phyloP scores from a whole-genome alignment of 2,797 vertebrate species.

The Myotis daubentonii region DNA sequence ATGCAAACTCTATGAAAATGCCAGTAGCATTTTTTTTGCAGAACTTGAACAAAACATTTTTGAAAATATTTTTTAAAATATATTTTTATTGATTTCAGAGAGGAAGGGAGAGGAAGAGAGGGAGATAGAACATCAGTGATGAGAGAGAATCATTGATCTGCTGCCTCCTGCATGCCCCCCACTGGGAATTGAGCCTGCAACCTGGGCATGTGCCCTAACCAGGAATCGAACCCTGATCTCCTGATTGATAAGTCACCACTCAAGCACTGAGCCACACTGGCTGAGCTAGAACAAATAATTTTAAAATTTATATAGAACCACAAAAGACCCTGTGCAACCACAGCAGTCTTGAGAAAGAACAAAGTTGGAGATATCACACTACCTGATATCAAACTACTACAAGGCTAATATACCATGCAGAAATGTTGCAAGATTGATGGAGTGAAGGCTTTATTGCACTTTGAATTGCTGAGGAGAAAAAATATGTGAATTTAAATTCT shows the following conservation, averaged over 20 bases:
- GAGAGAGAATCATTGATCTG: too few species aligned
- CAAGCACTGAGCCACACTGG: too few species aligned
- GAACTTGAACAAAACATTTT: neutral
- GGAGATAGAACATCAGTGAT: too few species aligned
- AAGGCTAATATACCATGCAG: neutral
- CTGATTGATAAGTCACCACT: too few species aligned
- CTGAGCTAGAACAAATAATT: neutral
- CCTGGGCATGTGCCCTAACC: too few species aligned
- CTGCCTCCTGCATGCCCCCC: too few species aligned
- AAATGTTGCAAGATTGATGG: neutral
- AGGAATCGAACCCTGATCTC: too few species aligned
- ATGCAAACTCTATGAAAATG: neutral
- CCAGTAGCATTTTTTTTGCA: neutral
- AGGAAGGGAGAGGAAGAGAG: too few species aligned
- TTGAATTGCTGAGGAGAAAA: conserved; percentile 39
- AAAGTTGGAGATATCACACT: neutral
- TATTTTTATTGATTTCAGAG: too few species aligned
- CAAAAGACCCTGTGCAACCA: neutral
- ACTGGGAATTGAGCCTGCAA: too few species aligned
- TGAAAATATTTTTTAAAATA: too few species aligned
- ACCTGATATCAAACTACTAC: neutral
- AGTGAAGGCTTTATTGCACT: neutral
- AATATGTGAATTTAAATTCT: neutral
- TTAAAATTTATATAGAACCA: too few species aligned
- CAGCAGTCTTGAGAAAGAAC: neutral